Conservation (phyloP, 2,113 vertebrate species). For the Corydoras maculifer region DNA sequence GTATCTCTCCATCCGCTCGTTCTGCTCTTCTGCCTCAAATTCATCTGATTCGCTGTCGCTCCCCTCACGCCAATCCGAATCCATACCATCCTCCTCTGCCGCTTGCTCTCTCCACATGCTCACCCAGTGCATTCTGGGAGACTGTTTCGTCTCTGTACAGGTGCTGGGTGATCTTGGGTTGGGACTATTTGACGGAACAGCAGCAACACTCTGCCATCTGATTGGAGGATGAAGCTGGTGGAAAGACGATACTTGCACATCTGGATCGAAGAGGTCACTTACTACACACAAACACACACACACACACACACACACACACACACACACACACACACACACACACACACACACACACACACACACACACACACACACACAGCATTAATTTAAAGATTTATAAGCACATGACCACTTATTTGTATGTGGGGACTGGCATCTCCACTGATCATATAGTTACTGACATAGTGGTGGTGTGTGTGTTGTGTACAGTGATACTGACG, state of each 20-base stretch:
- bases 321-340: not conserved
- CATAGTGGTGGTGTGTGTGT: too few species aligned
- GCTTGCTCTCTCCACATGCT: slow-evolving; percentile 62
- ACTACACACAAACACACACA: slow-evolving; percentile 52
- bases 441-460: too few species aligned
- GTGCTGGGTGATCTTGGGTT: not conserved
- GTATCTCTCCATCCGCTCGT: slow-evolving; percentile 52
- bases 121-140: slow-evolving; percentile 53
- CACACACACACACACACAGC: not conserved
- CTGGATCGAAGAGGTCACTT: slow-evolving; percentile 66
- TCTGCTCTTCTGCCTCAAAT: not conserved
- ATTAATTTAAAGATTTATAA: too few species aligned
- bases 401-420: too few species aligned
- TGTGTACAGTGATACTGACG: too few species aligned
- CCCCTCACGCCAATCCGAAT: slow-evolving; percentile 19
- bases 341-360: slow-evolving; percentile 19
- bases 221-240: not conserved
- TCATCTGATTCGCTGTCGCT: not conserved
- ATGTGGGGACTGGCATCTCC: too few species aligned
- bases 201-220: not conserved
- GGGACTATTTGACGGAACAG: not conserved
- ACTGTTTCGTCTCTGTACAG: not conserved
- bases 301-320: slow-evolving; percentile 15
- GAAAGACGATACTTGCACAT: slow-evolving; percentile 29
- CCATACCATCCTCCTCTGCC: slow-evolving; percentile 49